Evolutionary conservation across 2,797 vertebrate genomes (phyloP).

Genomic region (Mallotus villosus): DNA sequence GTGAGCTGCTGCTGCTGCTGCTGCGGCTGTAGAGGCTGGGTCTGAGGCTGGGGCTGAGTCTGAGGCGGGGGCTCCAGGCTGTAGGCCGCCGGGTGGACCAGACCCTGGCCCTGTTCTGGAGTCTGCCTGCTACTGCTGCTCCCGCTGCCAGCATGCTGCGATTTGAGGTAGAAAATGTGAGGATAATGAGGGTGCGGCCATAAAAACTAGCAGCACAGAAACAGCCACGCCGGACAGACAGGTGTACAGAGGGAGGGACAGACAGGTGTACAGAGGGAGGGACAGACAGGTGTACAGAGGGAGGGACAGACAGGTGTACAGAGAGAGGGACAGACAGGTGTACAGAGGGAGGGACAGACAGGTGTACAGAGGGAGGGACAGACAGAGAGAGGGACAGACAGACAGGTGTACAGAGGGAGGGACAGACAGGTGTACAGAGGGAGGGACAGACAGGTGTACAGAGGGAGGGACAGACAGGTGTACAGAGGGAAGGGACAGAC

Average conservation of each 20-base stretch:
- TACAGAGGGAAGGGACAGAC: conserved; percentile 46
- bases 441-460: neutral
- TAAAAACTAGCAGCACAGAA: conserved; percentile 79
- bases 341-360: conserved; percentile 32
- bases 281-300: conserved; percentile 10
- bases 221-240: conserved; percentile 20
- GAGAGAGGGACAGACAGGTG: conserved; percentile 26
- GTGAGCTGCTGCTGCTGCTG: conserved; percentile 62
- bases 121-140: conserved; percentile 76
- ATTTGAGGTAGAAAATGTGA: conserved; percentile 92
- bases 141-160: conserved; percentile 82
- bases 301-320: conserved; percentile 29
- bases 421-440: neutral
- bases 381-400: conserved; percentile 28
- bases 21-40: conserved; percentile 52
- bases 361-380: conserved; percentile 35
- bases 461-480: conserved; percentile 26
- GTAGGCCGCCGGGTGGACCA: conserved; percentile 62
- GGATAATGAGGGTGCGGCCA: conserved; percentile 85
- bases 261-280: conserved; percentile 55
- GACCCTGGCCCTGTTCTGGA: conserved; percentile 75
- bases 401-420: too few species aligned
- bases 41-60: conserved; percentile 53
- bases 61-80: conserved; percentile 70
- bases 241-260: conserved; percentile 50